Evolutionary conservation across 2,797 vertebrate genomes (phyloP).

Genomic region (Anguilla obscura): DNA sequence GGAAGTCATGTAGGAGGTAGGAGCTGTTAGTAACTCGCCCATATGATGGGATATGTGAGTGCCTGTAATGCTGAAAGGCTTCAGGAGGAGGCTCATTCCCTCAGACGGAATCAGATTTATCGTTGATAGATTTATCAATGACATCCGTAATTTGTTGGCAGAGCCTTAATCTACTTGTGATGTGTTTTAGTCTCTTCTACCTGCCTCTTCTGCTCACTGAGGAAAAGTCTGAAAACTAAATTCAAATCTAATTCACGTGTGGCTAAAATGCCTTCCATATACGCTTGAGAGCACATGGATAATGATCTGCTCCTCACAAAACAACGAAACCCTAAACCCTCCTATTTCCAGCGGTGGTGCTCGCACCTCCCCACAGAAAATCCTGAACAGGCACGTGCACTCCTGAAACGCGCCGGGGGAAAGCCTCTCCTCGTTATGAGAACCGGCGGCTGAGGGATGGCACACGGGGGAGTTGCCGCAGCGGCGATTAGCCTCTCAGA

Average conservation of each 20-base stretch:
- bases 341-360: not conserved
- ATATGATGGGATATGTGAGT: not conserved
- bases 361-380: not conserved
- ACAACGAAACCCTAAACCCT: not conserved
- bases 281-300: not conserved
- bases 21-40: not conserved
- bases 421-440: not conserved
- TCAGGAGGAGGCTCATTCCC: not conserved
- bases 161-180: not conserved
- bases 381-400: not conserved
- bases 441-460: not conserved
- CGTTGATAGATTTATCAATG: not conserved
- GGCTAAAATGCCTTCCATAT: not conserved
- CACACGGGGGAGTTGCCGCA: slow-evolving; percentile 40
- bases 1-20: not conserved
- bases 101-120: not conserved
- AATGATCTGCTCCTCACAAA: not conserved
- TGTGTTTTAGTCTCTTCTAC: not conserved
- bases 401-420: not conserved
- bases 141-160: not conserved
- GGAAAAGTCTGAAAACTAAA: not conserved
- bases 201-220: not conserved
- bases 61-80: not conserved
- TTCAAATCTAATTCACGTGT: not conserved
- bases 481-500: slow-evolving; percentile 38